phyloP scores from a whole-genome alignment of 2,888 invertebrate species.

The Epistrophella euchroma region DNA sequence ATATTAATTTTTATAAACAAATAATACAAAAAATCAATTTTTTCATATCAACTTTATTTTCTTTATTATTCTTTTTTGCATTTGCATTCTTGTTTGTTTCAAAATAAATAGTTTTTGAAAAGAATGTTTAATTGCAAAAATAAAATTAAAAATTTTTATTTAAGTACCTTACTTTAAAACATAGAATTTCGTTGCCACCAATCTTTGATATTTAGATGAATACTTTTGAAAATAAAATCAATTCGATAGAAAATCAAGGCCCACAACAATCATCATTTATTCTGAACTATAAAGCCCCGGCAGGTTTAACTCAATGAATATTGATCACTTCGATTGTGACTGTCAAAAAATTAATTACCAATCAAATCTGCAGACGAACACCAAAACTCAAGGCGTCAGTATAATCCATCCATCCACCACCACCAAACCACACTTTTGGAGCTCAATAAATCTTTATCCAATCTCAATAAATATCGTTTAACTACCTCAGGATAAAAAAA shows the following conservation, averaged over 20 bases:
- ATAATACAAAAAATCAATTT: too few species aligned
- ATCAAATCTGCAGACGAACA: constrained; percentile 50
- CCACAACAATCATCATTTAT: constrained; percentile 28
- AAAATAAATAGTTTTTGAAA: too few species aligned
- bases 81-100: too few species aligned
- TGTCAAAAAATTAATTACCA: constrained; percentile 76
- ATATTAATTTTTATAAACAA: too few species aligned
- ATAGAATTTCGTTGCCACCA: too few species aligned
- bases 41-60: too few species aligned
- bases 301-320: constrained; percentile 53
- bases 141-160: too few species aligned
- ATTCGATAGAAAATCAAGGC: neutral
- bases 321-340: constrained; percentile 64
- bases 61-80: too few species aligned
- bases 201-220: too few species aligned
- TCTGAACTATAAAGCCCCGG: neutral
- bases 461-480: constrained; percentile 72
- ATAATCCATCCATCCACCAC: neutral
- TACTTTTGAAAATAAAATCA: too few species aligned
- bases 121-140: too few species aligned
- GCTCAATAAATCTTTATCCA: constrained; percentile 67
- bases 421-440: constrained; percentile 25
- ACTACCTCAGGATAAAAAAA: constrained; percentile 33
- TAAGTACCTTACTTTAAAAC: too few species aligned
- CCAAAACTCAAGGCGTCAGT: constrained; percentile 60